These are phyloP conservation scores for Phaethon lepturus DNA, from an alignment of 2,113 vertebrate species.

Conservation along the genomic window DNA sequence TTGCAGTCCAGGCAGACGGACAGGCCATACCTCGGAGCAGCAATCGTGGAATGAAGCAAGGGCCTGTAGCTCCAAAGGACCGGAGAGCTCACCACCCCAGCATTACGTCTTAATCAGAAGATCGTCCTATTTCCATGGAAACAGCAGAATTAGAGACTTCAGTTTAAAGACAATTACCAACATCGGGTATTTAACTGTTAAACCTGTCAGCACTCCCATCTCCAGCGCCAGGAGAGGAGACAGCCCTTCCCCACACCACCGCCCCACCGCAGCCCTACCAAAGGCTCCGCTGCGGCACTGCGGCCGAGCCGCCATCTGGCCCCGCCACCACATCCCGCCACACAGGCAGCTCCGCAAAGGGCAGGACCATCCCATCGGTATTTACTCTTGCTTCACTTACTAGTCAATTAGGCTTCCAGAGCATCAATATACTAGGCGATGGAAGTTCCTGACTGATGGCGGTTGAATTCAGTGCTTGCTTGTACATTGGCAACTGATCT, in stretches of 20 bases:
- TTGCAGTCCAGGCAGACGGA: neutral
- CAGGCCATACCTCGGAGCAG: accelerated
- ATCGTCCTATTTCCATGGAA: conserved; percentile 60
- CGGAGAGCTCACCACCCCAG: neutral
- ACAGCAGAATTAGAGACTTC: conserved; percentile 56
- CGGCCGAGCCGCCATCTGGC: neutral
- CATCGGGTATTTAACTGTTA: neutral
- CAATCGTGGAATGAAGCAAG: accelerated
- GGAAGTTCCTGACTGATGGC: accelerated
- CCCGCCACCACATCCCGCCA: accelerated
- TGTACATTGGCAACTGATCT: accelerated
- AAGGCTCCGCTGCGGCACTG: accelerated
- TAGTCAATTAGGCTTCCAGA: neutral
- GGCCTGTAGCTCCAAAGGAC: neutral
- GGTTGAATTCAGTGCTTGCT: neutral
- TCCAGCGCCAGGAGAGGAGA: neutral
- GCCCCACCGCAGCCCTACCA: accelerated
- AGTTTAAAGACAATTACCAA: neutral
- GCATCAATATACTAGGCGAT: accelerated
- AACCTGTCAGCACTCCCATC: neutral
- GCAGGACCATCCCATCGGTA: accelerated
- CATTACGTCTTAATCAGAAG: conserved; percentile 12
- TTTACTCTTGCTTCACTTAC: neutral
- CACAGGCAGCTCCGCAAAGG: accelerated
- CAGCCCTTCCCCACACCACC: accelerated